Conservation (phyloP, 2,797 vertebrate genomes). For the Enteromius anoplus region DNA sequence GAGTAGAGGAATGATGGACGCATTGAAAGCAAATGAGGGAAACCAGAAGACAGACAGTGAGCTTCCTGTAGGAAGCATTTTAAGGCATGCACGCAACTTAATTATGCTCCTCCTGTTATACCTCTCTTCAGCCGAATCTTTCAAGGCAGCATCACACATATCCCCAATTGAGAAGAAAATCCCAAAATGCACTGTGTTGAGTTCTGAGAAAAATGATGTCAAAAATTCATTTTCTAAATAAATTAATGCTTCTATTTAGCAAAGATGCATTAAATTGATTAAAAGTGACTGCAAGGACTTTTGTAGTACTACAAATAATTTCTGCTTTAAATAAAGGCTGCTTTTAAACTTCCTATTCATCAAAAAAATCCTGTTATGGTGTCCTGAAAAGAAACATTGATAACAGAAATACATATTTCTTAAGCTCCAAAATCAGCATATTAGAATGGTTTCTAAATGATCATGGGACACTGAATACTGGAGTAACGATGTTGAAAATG, state of each 20-base stretch:
- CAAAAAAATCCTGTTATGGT: not conserved
- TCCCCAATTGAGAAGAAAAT: not conserved
- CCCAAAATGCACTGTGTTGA: not conserved
- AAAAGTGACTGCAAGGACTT: not conserved
- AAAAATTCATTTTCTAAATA: not conserved
- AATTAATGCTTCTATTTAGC: not conserved
- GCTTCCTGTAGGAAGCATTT: constrained; percentile 36
- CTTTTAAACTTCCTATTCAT: not conserved
- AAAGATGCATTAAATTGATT: not conserved
- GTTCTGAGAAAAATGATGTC: not conserved
- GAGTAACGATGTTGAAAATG: not conserved
- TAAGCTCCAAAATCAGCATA: not conserved
- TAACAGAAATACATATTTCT: not conserved
- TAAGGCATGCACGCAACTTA: not conserved
- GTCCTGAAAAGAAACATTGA: not conserved
- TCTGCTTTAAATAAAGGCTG: not conserved
- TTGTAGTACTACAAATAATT: not conserved
- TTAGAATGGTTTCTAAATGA: not conserved
- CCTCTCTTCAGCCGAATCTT: not conserved
- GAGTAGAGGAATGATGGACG: constrained; percentile 54
- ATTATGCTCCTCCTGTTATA: constrained; percentile 4
- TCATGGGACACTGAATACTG: not conserved
- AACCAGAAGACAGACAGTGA: constrained; percentile 58
- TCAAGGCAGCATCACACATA: not conserved
- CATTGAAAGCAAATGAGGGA: constrained; percentile 54